Conservation (phyloP, 2,888 invertebrate species). For the Meteorus cinctellus region DNA sequence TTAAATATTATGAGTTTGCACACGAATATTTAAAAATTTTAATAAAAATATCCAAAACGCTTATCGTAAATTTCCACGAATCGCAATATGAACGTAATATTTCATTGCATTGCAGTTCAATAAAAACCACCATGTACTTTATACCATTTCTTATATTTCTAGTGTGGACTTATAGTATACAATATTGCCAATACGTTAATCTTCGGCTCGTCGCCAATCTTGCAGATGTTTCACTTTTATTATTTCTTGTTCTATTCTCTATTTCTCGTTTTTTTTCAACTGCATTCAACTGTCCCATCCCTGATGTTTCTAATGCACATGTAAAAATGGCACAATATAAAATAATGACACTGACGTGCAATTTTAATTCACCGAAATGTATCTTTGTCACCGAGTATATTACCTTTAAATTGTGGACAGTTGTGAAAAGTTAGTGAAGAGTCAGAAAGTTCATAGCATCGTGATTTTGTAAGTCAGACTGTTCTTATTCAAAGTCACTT, state of each 20-base stretch:
- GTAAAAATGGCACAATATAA: neutral
- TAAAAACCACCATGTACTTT: conserved; percentile 54
- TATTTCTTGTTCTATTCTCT: neutral
- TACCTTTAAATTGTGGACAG: conserved; percentile 10
- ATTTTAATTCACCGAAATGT: neutral
- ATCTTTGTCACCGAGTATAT: neutral
- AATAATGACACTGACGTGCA: neutral
- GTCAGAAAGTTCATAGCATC: neutral
- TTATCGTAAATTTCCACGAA: conserved; percentile 43
- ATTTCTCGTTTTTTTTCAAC: neutral
- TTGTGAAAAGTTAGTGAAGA: conserved; percentile 9
- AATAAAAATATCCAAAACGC: conserved; percentile 34
- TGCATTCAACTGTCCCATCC: neutral
- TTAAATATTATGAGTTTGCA: neutral
- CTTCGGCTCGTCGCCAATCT: neutral
- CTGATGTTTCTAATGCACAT: neutral
- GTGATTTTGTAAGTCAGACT: conserved; percentile 34
- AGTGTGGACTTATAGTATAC: neutral
- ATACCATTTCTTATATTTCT: conserved; percentile 34
- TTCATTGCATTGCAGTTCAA: conserved; percentile 65
- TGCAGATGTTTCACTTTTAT: conserved; percentile 6
- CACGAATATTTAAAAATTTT: conserved; percentile 26
- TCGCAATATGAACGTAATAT: conserved; percentile 59
- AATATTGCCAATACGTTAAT: conserved; percentile 40
- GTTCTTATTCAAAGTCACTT: conserved; percentile 32